These are phyloP conservation scores for Stenoptilia bipunctidactyla DNA, from an alignment of 2,888 invertebrate genomes.

Conservation along the genomic window DNA sequence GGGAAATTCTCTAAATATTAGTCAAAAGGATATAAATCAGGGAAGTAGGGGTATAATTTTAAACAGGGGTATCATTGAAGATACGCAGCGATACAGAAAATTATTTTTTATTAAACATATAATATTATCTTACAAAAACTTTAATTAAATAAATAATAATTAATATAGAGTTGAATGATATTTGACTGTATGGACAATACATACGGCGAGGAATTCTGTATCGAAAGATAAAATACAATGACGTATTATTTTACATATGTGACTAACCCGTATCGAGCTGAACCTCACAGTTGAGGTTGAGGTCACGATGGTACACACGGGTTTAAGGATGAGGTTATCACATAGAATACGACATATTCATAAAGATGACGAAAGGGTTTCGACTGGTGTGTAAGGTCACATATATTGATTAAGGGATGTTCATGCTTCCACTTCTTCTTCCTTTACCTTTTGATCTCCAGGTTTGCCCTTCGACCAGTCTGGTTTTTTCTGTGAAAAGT, in stretches of 20 bases:
- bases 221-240: constrained; percentile 11
- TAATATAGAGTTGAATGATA: constrained; percentile 22
- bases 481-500: constrained; percentile 87
- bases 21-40: too few species aligned
- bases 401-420: constrained; percentile 37
- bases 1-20: too few species aligned
- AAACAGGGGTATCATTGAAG: neutral
- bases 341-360: constrained; percentile 35
- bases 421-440: constrained; percentile 88
- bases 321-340: constrained; percentile 29
- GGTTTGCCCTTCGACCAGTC: constrained; percentile 94
- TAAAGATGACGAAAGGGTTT: constrained; percentile 14
- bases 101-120: constrained; percentile 59
- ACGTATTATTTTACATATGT: too few species aligned
- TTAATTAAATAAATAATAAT: constrained; percentile 58
- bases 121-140: constrained; percentile 55
- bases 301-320: too few species aligned
- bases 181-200: constrained; percentile 27
- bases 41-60: too few species aligned
- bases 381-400: constrained; percentile 47
- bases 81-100: constrained; percentile 46
- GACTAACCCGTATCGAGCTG: too few species aligned
- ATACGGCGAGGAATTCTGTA: constrained; percentile 17
- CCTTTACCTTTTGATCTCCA: constrained; percentile 91
- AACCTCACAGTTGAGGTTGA: too few species aligned